Evolutionary conservation across 2,113 vertebrate species (phyloP), one percentile per base, ranked within the genome.

Genomic region (Melanostigma gelatinosum): DNA sequence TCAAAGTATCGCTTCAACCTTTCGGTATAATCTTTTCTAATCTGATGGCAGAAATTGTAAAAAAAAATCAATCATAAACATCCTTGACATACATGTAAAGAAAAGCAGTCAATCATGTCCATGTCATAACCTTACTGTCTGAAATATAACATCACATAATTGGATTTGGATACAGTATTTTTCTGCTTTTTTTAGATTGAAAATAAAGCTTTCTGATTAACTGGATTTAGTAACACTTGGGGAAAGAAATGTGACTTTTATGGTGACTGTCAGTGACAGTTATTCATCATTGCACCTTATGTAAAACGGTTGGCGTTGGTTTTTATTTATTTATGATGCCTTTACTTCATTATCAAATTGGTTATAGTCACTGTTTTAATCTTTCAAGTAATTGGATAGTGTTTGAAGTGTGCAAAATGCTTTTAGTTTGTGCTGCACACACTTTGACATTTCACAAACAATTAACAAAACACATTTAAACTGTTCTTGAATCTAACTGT

Each of bases 51-150:
- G 67, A 52, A 65, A 85, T 82, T 64, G 61, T 36, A 72, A 77
- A 77, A 79, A 72, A 77, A 77, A 79, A 81, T 87, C 73, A 67
- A 83, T 83, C 65, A 67, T 65, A 46, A 70, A 61, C 38, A 68
- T 69, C 34, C 10, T 36, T 63, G 54, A 66, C 42, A 57, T 40
- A 61, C 18, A 52, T 68, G 48, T 44, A 16, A 61, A 55, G 8
- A 50, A 50, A 79, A 72, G 52, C 13, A 46, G 61, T 72, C 73
- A 73, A 61, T 76, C 62, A 34, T 4, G n/a, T 20, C 57, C 16
- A 42, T 0, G 36, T 61, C 82, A 78, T 7, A 55, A 60, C 54
- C 32, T 67, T 46, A 9, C 42, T 16, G 27, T n/a, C 61, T 70
- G 10, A 34, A 44, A 80, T 13, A 62, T 55, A 57, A 71, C 38